phyloP scores from a whole-genome alignment of 2,113 vertebrate genomes.

The Sorex araneus region DNA sequence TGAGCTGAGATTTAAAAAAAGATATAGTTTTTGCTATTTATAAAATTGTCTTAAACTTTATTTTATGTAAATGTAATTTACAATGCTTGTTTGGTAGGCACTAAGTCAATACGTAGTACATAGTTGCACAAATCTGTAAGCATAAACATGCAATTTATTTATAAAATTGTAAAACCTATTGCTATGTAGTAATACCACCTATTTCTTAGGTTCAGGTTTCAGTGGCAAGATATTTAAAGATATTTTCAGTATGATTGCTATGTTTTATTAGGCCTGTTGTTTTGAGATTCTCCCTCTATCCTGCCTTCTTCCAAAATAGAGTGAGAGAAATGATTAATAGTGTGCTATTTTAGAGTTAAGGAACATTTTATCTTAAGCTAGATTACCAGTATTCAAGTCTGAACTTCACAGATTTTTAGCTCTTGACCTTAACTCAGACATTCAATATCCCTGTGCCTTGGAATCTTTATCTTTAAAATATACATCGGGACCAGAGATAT shows the following conservation, averaged over 20 bases:
- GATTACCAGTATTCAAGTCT: background rate
- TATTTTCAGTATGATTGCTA: background rate
- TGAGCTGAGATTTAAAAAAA: slow-evolving; percentile 61
- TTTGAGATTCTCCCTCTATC: background rate
- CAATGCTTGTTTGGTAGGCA: background rate
- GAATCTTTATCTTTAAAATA: background rate
- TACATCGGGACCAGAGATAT: background rate
- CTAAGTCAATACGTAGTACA: background rate
- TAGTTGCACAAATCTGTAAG: background rate
- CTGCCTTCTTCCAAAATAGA: background rate
- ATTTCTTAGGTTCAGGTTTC: slow-evolving; percentile 9
- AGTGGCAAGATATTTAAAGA: background rate
- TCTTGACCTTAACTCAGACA: background rate
- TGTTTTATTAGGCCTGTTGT: background rate
- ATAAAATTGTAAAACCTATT: no score
- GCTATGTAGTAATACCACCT: no score
- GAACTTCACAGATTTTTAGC: background rate
- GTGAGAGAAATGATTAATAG: background rate
- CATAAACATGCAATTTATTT: slow-evolving; percentile 17
- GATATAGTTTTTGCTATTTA: slow-evolving; percentile 45
- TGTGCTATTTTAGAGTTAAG: background rate
- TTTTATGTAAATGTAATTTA: slow-evolving; percentile 61
- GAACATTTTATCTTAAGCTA: background rate
- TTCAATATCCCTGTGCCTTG: background rate
- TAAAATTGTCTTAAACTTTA: background rate